Evolutionary conservation across 2,888 invertebrate species (phyloP).

Genomic region (Silvanus unidentatus): DNA sequence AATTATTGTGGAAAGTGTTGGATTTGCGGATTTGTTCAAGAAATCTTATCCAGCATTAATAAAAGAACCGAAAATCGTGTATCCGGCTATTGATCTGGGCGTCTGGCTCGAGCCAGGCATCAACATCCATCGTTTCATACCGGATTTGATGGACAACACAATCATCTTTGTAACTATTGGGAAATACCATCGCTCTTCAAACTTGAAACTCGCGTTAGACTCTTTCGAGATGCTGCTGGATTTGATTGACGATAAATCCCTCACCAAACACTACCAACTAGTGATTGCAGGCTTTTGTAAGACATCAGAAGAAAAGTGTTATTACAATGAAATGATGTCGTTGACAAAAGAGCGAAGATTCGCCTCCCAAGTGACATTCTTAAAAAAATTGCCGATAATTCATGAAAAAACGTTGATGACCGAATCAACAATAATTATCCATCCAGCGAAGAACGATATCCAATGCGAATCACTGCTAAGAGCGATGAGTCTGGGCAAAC

Average conservation of each 20-base stretch:
- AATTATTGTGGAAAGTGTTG: conserved; percentile 36
- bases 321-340: conserved; percentile 35
- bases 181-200: conserved; percentile 33
- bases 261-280: conserved; percentile 34
- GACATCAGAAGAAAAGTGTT: conserved; percentile 28
- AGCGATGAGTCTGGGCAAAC: conserved; percentile 36
- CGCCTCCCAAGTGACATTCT: conserved; percentile 37
- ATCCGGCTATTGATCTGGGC: conserved; percentile 37
- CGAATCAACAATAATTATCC: conserved; percentile 35
- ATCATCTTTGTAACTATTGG: conserved; percentile 37
- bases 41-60: conserved; percentile 33
- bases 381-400: conserved; percentile 35
- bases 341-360: conserved; percentile 31
- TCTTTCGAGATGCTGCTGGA: conserved; percentile 37
- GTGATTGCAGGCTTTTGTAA: conserved; percentile 38
- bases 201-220: conserved; percentile 37
- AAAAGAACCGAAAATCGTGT: conserved; percentile 28
- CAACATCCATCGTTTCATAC: conserved; percentile 35
- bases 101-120: conserved; percentile 34
- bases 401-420: conserved; percentile 39
- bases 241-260: conserved; percentile 26
- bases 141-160: conserved; percentile 34
- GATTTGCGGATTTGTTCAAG: conserved; percentile 34
- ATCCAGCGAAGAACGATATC: conserved; percentile 35
- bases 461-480: conserved; percentile 36